Base-by-base conservation (phyloP, 64 coral and sea anemone genomes). In the Orbicella faveolata region DNA sequence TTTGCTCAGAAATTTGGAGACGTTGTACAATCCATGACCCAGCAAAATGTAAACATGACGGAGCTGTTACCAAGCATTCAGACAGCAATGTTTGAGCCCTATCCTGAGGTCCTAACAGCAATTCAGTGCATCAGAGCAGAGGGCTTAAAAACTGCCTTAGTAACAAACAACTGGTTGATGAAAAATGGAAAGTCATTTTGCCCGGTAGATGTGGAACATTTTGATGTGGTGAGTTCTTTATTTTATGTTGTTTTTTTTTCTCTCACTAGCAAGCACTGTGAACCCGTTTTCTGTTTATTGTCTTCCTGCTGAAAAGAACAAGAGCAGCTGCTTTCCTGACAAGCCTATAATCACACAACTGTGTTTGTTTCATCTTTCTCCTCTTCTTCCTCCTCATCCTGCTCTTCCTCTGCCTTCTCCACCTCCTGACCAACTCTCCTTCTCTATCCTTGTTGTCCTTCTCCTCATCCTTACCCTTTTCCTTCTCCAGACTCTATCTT, bases 111-210 rank as follows among this genome's bases (percentile, higher is more conserved):
- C 41, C 30, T 99, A 44, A 87, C 57, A 16, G 74, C 89, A 59
- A 92, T 99, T 16, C 81, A 96, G 72, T 76, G 87, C 36, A 95
- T 99, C 15, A 93, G 86, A 84, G 84, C 83, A 87, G 81, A 93
- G 52, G 97, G 97, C 7, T 78, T 99, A 25, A 95, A 96, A 66
- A 93, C 94, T 17, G 97, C 90, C 34, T 92, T 99, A 83, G 78
- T 99, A 20, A 99, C 97, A 61, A 99, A 99, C 41, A 99, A 99
- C 52, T 99, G 97, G 97, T 75, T 95, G 33, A 52, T 96, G 65
- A 79, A 93, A 59, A 63, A 93, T 48, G 91, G 89, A 73, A 96
- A 89, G 36, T 91, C 88, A 55, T 96, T 89, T 61, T 84, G 93
- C 6, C 97, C 97, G 10, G 84, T 99, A 76, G 97, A 99, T 63